Evolutionary conservation across 2,113 vertebrate genomes (phyloP), one percentile per base, ranked within the genome.

Genomic region (Tor tambroides): DNA sequence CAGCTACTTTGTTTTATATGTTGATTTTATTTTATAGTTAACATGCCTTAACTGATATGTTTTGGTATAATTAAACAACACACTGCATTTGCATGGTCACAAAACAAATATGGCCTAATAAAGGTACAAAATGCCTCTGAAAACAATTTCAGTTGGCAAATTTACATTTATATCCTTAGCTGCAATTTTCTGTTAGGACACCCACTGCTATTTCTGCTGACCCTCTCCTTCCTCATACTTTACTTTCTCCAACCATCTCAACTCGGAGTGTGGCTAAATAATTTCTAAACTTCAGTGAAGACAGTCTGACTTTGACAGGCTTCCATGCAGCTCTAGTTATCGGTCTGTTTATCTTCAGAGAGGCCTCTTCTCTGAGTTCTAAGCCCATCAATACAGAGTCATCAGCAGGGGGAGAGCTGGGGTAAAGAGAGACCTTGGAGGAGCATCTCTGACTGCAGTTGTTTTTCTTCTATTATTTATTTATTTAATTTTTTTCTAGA

Each of bases 341-440:
- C 23, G 28, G 75, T 71, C 63, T 80, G 63, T 69, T 38, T 80
- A 67, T 78, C 67, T 69, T 86, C 65, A 71, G 63, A 67, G 76
- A 71, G 78, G 23, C 26, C 26, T 78, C 59, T 80, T 69, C 46
- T 35, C 30, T 32, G 21, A 80, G 30, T 38, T 54, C 32, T 51
- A 35, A 46, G 21, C 46, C 19, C 75, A 86, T 69, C 84, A 35
- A 51, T 80, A 80, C 67, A 6, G 43, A 85, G 32, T 71, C 46
- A 86, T 49, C 63, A 86, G 76, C 61, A 26, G 84, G 59, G 75
- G 35, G 23, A 56, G 75, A 19, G 49, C 30, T 79, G 9, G 32
- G 46, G 46, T 72, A 72, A 74, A 69, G 35, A 51, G 21, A 67
- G 61, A 67, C 72, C 38, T 28, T 5, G 59, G 38, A 30, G 46